These are phyloP conservation scores for Tetranychus truncatus DNA, from an alignment of 2,888 invertebrate genomes.

Conservation along the genomic window DNA sequence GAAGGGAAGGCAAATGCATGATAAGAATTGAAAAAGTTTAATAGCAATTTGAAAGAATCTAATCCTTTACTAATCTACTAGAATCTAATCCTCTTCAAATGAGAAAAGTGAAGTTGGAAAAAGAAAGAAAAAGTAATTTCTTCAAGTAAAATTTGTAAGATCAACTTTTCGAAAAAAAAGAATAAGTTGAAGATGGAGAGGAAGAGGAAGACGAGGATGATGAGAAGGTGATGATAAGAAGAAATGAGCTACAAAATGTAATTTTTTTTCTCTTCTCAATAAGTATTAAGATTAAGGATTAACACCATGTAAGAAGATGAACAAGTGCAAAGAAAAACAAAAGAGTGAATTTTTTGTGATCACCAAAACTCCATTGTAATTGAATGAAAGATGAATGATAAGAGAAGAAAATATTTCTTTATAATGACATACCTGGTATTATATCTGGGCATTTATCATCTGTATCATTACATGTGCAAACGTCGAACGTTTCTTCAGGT, in stretches of 20 bases:
- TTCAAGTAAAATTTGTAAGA: not conserved
- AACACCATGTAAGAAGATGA: too few species aligned
- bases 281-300: too few species aligned
- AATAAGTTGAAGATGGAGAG: not conserved
- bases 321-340: too few species aligned
- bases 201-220: not conserved
- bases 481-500: constrained; percentile 20
- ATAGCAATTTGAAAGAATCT: not conserved
- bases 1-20: not conserved
- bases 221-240: not conserved
- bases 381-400: not conserved
- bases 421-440: constrained; percentile 37
- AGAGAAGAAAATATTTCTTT: not conserved
- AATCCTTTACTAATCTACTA: not conserved
- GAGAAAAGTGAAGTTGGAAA: too few species aligned
- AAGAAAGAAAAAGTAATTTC: too few species aligned
- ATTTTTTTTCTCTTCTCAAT: too few species aligned
- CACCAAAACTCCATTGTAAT: too few species aligned
- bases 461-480: constrained; percentile 21
- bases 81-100: too few species aligned
- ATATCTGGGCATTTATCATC: constrained; percentile 40
- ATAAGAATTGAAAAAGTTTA: not conserved
- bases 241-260: not conserved
- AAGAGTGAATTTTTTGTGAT: too few species aligned
- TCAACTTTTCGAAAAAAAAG: not conserved